Conservation (phyloP, 2,888 invertebrate genomes). For the Erebia ligea region DNA sequence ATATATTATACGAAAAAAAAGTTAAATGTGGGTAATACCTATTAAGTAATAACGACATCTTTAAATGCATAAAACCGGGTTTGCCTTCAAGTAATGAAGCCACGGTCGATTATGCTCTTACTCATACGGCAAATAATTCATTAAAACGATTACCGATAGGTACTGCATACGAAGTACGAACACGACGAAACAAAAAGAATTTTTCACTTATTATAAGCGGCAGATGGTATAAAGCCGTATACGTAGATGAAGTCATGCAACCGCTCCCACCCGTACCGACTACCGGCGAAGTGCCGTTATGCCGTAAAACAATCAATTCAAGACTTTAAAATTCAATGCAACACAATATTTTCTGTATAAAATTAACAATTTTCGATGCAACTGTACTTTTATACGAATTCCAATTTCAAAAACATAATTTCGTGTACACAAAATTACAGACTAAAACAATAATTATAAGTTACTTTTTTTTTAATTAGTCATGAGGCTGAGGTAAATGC, state of each 20-base stretch:
- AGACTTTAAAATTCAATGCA: conserved; percentile 16
- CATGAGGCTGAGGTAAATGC: neutral
- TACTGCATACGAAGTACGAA: conserved; percentile 25
- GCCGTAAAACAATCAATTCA: conserved; percentile 45
- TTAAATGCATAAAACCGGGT: conserved; percentile 13
- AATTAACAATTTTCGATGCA: neutral
- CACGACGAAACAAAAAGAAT: conserved; percentile 37
- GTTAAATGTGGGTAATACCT: conserved; percentile 29
- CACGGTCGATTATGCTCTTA: conserved; percentile 23
- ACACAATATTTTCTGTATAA: neutral
- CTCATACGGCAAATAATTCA: conserved; percentile 28
- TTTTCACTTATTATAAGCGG: conserved; percentile 32
- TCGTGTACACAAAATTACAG: too few relatives aligned
- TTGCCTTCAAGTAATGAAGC: conserved; percentile 20
- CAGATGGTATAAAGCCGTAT: conserved; percentile 47
- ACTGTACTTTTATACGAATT: conserved; percentile 13
- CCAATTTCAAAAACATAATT: too few relatives aligned
- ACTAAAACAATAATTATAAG: too few relatives aligned
- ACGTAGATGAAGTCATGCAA: conserved; percentile 59
- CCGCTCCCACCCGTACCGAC: conserved; percentile 50
- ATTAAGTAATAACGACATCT: conserved; percentile 15
- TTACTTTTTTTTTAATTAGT: neutral
- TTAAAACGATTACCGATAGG: conserved; percentile 23
- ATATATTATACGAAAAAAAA: neutral
- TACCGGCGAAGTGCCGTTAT: conserved; percentile 53